Base-by-base conservation (phyloP, 1,140 invertebrate genomes). In the Bombus pyrosoma region DNA sequence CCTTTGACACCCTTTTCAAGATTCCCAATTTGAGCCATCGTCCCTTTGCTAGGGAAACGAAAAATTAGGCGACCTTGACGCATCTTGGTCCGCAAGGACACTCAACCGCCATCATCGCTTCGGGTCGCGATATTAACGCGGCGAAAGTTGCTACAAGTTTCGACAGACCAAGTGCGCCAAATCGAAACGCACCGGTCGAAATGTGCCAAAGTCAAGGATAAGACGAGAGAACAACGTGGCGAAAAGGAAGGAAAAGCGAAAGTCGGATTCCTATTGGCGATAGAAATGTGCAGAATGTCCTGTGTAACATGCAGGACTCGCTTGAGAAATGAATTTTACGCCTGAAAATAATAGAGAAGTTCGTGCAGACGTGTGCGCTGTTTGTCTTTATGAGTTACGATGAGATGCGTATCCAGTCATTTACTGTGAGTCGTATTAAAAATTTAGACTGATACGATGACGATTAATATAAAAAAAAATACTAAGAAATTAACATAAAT, bases 141-240 rank as follows among this genome's bases (percentile, higher is more conserved):
- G 68, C 64, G 57, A 79, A 86, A 83, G 81, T 89, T 87, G 37
- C 22, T 32, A 34, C 32, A 83, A 83, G 80, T 85, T 86, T 72
- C 68, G 80, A 66, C 85, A 62, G 69, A 39, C 76, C 76, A 84
- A 47, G 15, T 47, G 47, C 15, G 47, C 5, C 47, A 47, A 18
- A 34, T 37, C 47, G 47, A 53, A 53, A 53, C 47, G 41, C 47
- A 87, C 91, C 86, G 22, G 37, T 68, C 87, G 90, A 94, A 95
- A 87, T 94, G 94, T 94, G 92, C 92, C 91, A 94, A 94, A 93
- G 92, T 94, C 92, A 90, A 91, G 91, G 86, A 86, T 84, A 74
- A 66, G 78, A 69, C 37, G 59, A 59, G 59, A 37, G 79, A 75
- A 47, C 62, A n/a, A 66, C 47, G 47, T 22, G 6, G 6, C 18